phyloP scores from a whole-genome alignment of 2,113 vertebrate genomes.

The Thomomys bottae region DNA sequence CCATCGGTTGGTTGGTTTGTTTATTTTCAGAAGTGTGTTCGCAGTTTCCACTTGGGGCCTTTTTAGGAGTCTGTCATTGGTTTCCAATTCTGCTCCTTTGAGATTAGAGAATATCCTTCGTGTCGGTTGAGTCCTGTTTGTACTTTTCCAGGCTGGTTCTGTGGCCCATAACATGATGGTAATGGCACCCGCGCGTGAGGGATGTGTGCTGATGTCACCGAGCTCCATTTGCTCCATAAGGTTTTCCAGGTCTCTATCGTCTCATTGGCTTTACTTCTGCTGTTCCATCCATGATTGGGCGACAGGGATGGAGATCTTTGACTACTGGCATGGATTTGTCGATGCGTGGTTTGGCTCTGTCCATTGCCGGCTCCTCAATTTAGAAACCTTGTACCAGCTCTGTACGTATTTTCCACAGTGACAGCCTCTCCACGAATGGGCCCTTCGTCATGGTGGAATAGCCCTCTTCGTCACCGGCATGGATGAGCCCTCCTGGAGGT shows the following conservation, averaged over 20 bases:
- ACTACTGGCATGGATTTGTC: background rate
- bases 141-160: slow-evolving; percentile 6
- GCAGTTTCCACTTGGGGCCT: background rate
- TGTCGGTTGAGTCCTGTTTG: background rate
- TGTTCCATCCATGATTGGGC: slow-evolving; percentile 10
- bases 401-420: background rate
- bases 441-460: background rate
- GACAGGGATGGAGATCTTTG: background rate
- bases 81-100: background rate
- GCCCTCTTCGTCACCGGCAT: too few relatives aligned
- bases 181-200: background rate
- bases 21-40: background rate
- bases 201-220: background rate
- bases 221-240: background rate
- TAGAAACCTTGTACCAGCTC: background rate
- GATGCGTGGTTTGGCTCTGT: background rate
- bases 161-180: background rate
- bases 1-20: background rate
- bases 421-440: background rate
- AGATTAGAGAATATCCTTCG: background rate
- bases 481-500: background rate
- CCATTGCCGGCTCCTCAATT: background rate
- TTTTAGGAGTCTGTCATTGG: background rate
- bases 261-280: slow-evolving; percentile 22
- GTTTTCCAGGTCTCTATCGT: background rate